These are phyloP conservation scores for Myotis findleyi DNA, from an alignment of 2,797 vertebrate species.

Conservation along the genomic window DNA sequence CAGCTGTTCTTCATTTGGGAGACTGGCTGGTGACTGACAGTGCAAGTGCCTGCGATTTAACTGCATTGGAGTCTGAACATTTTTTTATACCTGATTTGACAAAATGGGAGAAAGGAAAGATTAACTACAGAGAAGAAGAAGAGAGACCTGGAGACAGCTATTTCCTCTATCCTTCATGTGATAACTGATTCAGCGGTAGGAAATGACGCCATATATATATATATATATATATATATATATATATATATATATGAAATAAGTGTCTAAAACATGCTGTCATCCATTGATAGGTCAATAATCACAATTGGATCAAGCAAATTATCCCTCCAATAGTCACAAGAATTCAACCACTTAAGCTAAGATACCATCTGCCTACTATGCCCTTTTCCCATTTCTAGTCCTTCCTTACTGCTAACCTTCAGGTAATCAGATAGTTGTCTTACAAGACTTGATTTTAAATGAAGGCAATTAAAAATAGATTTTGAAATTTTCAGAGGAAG, in stretches of 20 bases:
- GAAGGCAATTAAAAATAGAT: constrained; percentile 49
- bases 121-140: not conserved
- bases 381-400: not conserved
- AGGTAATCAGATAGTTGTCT: constrained; percentile 6
- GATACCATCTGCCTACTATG: not conserved
- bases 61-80: constrained; percentile 1
- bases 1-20: constrained; percentile 76
- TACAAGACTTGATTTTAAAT: constrained; percentile 45
- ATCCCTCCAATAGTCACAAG: not conserved
- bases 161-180: not conserved
- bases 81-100: constrained; percentile 41
- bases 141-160: not conserved
- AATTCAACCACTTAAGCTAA: not conserved
- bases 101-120: constrained; percentile 28
- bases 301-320: not conserved
- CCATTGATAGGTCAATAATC: not conserved
- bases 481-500: constrained; percentile 58
- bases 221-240: not conserved
- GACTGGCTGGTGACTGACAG: constrained; percentile 58
- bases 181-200: not conserved
- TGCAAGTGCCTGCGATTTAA: constrained; percentile 37
- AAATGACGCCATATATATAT: not conserved
- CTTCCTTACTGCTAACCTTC: constrained; percentile 3
- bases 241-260: not conserved
- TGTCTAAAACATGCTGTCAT: not conserved